Base-by-base conservation (phyloP, 2,113 vertebrate species). In the Kryptolebias marmoratus region DNA sequence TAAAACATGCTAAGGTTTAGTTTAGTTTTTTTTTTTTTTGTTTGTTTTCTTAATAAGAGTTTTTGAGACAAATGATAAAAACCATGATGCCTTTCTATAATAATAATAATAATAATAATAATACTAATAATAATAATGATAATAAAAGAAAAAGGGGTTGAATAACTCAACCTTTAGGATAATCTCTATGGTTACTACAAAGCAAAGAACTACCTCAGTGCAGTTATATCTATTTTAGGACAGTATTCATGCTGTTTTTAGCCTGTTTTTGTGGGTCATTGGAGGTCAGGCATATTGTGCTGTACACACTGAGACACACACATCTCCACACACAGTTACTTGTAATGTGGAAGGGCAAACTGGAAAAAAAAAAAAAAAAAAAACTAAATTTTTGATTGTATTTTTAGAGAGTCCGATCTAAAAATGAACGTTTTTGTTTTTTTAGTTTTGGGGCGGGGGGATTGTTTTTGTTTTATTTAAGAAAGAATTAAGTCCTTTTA, bases 341-440 rank as follows among this genome's bases (percentile, higher is more conserved):
- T 58, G 31, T 55, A 15, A 50, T 64, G 27, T 10, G 22, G 36
- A 45, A 57, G 14, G 36, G 14, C 57, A 55, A 73, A 47, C 44
- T n/a, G 39, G 31, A 48, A 48, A 42, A 42, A 55, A 66, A 49
- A 61, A 42, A 59, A 13, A 44, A 44, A 49, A 61, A 42, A 59
- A 13, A 44, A 44, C 42, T 55, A 55, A 48, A 60, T 66, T 27
- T 82, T 64, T 78, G 75, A 75, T 85, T 80, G 80, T 78, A 66
- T 11, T 73, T 67, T 73, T 59, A 48, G 32, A 30, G 30, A 36
- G 64, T 81, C 64, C 8, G 18, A 31, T 57, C 54, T 44, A 42
- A 64, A 28, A 57, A 4, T 66, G 2, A 55, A 55, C 22, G 11
- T 45, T 28, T n/a, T 8, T 57, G 5, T 68, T n/a, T 64, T 58